Conservation (phyloP, 2,888 invertebrate genomes). For the Falcaria lacertinaria region DNA sequence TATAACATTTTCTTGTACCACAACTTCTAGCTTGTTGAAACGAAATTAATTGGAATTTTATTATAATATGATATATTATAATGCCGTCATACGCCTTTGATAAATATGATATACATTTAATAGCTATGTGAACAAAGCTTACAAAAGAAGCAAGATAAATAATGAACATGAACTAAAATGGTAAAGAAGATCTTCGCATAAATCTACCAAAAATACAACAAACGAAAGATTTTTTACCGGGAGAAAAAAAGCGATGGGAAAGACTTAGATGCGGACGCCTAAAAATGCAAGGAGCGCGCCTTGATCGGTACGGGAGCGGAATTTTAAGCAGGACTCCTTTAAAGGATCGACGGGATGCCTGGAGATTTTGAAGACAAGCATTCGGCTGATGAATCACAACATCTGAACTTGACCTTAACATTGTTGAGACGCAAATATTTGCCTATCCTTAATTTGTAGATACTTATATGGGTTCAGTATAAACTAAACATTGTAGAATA, state of each 20-base stretch:
- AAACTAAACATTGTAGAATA: background rate
- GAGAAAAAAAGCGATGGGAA: conserved; percentile 54
- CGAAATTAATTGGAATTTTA: too few species aligned
- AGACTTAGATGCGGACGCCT: conserved; percentile 55
- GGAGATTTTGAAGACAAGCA: conserved; percentile 40
- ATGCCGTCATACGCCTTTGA: too few species aligned
- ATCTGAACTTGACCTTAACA: conserved; percentile 1
- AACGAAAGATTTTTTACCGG: conserved; percentile 24
- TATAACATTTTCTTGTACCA: too few species aligned
- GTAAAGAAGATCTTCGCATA: conserved; percentile 23
- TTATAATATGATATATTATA: too few species aligned
- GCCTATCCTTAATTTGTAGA: background rate
- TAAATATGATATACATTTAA: conserved; percentile 3
- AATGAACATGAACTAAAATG: conserved; percentile 25
- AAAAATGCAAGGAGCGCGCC: conserved; percentile 67
- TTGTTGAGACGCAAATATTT: background rate
- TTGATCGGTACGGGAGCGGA: conserved; percentile 58
- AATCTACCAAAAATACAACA: conserved; percentile 36
- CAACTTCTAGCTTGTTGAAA: too few species aligned
- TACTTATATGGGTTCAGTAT: background rate
- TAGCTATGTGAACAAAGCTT: conserved; percentile 8
- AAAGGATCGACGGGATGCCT: conserved; percentile 54
- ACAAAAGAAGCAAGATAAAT: conserved; percentile 16
- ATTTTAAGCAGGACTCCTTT: conserved; percentile 69
- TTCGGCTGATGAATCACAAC: conserved; percentile 37